Base-by-base conservation (phyloP, 2,888 invertebrate genomes). In the Sinodicranocentrus sp. region DNA sequence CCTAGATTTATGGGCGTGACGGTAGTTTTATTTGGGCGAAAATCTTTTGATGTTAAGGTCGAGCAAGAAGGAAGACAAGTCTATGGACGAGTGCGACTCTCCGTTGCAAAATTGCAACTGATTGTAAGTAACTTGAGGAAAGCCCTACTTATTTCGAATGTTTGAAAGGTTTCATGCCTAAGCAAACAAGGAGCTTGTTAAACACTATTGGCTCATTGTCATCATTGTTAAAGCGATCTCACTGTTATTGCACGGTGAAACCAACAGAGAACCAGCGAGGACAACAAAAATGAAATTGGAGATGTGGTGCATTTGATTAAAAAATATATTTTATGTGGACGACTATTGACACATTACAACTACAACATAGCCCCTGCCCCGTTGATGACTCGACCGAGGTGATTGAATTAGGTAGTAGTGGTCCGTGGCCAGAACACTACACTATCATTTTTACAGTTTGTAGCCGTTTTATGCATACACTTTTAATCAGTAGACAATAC, bases 101-200 rank as follows among this genome's bases (percentile, higher is more conserved):
- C 63, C 68, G 82, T 82, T 76, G 70, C 82, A 83, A 83, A 65
- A 65, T 61, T 77, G 71, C 83, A 83, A 83, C 83, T 83, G 71
- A 77, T 39, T 19, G 57, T 23, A 71, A 83, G 61, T 63, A 71
- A 76, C 65, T 77, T 52, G 71, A 28, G 57, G 83, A 77, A 83
- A 83, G 82, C 44, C 54, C 71, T 83, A 83, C 83, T 83, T 83
- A 83, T 83, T 83, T 72, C 19, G 57, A 72, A 59, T 57, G 13
- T 72, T 59, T 59, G 23, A 68, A 68, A 72, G 57, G 72, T 13
- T 54, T n/a, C 28, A 13, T 26, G 10, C 48, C n/a, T 21, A 8
- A 13, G 23, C 25, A 6, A 39, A 26, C 25, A 19, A 25, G 17
- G 39, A 39, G 28, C 63, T 43, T 65, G 65, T 43, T 65, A 65